Evolutionary conservation across 2,888 invertebrate species (phyloP), one percentile per base, ranked within the genome.

Genomic region (Agrochola lota): DNA sequence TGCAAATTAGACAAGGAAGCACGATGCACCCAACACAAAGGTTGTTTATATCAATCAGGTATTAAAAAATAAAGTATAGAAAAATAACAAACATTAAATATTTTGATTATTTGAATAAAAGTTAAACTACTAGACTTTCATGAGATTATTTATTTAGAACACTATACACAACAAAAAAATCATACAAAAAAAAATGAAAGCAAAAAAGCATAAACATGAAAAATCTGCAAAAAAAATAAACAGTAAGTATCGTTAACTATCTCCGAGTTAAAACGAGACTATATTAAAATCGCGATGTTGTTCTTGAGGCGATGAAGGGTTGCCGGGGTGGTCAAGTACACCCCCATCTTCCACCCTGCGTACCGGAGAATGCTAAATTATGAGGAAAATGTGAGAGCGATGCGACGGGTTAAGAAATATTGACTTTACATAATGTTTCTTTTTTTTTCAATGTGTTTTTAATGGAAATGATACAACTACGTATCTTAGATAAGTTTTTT

Each of bases 261-360:
- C 83, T 82, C 72, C 74, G 88, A 81, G 89, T 83, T 70, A 66
- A 87, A 85, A 81, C 82, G 78, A 87, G 90, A 90, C 89, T 90
- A 89, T 88, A 92, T 92, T 92, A 94, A 93, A 94, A 92, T 90
- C 87, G 88, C 91, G 91, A 93, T 94, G 93, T 94, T 93, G 93
- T 93, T 94, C 94, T 94, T 94, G 93, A 94, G 93, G 93, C 91
- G 93, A 89, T 90, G 92, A 91, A 92, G 94, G 93, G 93, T 92
- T 92, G 93, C 68, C 1, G 60, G 84, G 94, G 91, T 91, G 93
- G 92, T 92, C 93, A 92, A 93, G 93, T 90, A 85, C 85, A 83
- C 87, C 91, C 92, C 88, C 80, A 78, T 86, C 88, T 87, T 85
- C 86, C 87, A 85, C 86, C 83, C 80, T 86, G 84, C 89, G 84